A percentile compares a stretch with the other conserved stretches of the same genome.
Conservation (phyloP, 2,113 vertebrate genomes). For the Rhinoptilus africanus region DNA sequence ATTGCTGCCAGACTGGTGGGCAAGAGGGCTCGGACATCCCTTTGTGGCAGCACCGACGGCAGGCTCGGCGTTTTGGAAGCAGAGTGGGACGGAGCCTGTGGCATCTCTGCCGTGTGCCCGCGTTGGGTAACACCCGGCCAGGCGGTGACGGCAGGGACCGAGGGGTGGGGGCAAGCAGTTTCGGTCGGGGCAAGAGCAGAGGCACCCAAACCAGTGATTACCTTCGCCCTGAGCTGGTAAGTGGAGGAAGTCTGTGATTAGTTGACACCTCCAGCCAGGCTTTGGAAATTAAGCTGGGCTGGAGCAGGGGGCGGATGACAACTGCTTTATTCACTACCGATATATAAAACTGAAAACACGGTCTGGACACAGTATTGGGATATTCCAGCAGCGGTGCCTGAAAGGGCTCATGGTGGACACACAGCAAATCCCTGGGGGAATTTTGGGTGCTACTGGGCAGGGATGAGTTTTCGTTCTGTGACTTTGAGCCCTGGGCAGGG, state of each 20-base stretch:
- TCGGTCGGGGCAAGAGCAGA: constrained; percentile 55
- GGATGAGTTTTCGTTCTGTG: background rate
- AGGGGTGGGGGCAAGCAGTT: constrained; percentile 55
- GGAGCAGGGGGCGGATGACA: constrained; percentile 37
- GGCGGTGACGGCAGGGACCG: background rate
- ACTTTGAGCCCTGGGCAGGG: background rate
- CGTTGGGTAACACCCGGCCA: constrained; percentile 19
- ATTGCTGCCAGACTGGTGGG: background rate
- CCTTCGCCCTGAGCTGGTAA: constrained; percentile 48
- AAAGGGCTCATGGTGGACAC: background rate
- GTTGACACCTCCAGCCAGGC: constrained; percentile 51
- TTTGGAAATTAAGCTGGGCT: constrained; percentile 24
- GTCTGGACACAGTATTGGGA: background rate
- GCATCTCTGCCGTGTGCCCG: accelerated
- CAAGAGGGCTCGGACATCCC: accelerated
- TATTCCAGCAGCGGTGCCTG: accelerated
- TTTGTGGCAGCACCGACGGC: accelerated
- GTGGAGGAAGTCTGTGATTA: constrained; percentile 67
- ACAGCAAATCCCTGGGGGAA: accelerated
- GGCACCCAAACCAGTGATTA: constrained; percentile 56
- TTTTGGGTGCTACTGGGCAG: background rate
- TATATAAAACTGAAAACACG: constrained; percentile 5
- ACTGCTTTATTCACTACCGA: constrained; percentile 42
- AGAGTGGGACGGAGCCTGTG: accelerated
- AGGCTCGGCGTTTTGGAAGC: background rate